Conservation (phyloP, 2,888 invertebrate genomes). For the Ochropleura leucogaster region DNA sequence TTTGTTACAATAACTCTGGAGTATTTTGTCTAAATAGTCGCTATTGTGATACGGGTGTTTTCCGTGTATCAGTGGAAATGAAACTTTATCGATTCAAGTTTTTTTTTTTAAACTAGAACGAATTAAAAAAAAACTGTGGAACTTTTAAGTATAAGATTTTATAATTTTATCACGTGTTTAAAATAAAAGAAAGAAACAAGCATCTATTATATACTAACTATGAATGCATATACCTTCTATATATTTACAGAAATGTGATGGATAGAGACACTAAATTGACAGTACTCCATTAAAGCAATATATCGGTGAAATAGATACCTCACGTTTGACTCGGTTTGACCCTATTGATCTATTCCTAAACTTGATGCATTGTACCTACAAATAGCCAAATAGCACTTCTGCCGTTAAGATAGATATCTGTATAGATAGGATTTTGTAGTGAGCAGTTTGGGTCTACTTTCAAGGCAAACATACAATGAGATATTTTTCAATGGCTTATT, state of each 20-base stretch:
- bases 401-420: neutral
- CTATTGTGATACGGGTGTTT: neutral
- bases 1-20: neutral
- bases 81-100: too few relatives aligned
- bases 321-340: conserved; percentile 7
- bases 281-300: neutral
- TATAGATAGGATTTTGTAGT: neutral
- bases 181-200: neutral
- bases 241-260: neutral
- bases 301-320: conserved; percentile 4
- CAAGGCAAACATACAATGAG: neutral
- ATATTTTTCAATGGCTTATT: neutral
- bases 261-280: neutral
- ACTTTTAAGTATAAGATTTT: neutral
- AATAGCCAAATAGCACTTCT: neutral
- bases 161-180: too few relatives aligned
- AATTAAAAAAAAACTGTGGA: neutral
- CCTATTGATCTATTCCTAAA: neutral
- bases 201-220: neutral
- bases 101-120: neutral
- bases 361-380: neutral
- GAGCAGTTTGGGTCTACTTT: neutral
- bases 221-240: neutral
- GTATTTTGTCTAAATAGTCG: too few relatives aligned
- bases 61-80: neutral